Evolutionary conservation across 2,113 vertebrate species (phyloP).

Genomic region (Erinaceus europaeus): DNA sequence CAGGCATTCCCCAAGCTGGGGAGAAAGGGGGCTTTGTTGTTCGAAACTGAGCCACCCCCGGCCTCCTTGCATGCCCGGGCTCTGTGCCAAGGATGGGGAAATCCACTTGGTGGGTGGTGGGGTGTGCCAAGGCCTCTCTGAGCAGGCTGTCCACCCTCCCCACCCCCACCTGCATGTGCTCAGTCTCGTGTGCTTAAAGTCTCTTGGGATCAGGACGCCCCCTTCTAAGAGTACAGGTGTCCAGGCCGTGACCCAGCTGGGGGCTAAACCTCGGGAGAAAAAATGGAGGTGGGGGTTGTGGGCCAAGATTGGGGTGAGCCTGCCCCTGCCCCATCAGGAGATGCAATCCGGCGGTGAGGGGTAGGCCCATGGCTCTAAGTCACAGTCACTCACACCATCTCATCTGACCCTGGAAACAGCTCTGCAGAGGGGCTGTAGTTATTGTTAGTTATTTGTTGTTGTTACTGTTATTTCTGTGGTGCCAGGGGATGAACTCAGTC

Average conservation of each 20-base stretch:
- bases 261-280: neutral
- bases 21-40: conserved; percentile 67
- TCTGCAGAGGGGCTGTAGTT: too few species aligned
- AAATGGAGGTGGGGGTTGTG: neutral
- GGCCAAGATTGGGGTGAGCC: neutral
- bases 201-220: neutral
- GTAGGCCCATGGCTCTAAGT: neutral
- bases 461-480: too few species aligned
- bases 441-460: too few species aligned
- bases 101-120: neutral
- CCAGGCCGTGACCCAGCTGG: neutral
- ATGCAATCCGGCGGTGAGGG: too few species aligned
- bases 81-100: conserved; percentile 32
- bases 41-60: conserved; percentile 28
- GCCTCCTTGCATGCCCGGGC: conserved; percentile 19
- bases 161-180: neutral
- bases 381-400: too few species aligned
- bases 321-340: neutral
- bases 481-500: too few species aligned
- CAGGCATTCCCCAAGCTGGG: conserved; percentile 25
- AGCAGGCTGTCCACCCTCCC: neutral
- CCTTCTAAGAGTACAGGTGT: neutral
- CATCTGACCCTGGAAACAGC: too few species aligned
- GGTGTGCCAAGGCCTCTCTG: neutral
- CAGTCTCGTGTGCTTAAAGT: neutral